phyloP scores from a whole-genome alignment of 2,797 vertebrate genomes.

The Merluccius polli region DNA sequence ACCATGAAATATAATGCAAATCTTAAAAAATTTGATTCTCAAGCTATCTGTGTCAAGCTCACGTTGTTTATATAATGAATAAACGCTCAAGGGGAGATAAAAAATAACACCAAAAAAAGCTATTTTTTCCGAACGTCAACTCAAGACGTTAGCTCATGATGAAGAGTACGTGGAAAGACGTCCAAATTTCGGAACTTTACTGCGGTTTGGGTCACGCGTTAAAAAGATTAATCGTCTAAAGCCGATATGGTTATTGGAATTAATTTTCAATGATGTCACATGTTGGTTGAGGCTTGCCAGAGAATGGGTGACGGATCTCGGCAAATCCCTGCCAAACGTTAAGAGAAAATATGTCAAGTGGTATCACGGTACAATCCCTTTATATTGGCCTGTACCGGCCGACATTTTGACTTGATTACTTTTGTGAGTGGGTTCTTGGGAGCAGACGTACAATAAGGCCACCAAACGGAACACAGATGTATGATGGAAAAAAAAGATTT shows the following conservation, averaged over 20 bases:
- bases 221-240: slow-evolving; percentile 35
- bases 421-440: neutral
- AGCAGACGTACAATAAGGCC: neutral
- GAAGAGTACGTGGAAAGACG: slow-evolving; percentile 21
- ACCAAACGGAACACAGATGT: slow-evolving; percentile 1
- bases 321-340: slow-evolving; percentile 30
- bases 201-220: slow-evolving; percentile 42
- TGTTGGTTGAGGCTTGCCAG: slow-evolving; percentile 38
- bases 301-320: slow-evolving; percentile 52
- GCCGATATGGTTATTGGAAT: slow-evolving; percentile 45
- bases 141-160: slow-evolving; percentile 50
- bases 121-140: slow-evolving; percentile 25
- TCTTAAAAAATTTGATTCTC: neutral
- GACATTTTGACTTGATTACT: neutral
- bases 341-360: slow-evolving; percentile 28
- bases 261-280: slow-evolving; percentile 61
- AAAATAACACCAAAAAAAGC: slow-evolving; percentile 28
- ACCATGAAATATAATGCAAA: slow-evolving; percentile 13
- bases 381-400: neutral
- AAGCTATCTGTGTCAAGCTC: neutral
- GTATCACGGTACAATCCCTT: neutral
- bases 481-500: neutral
- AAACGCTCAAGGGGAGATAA: slow-evolving; percentile 6
- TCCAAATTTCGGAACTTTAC: slow-evolving; percentile 54
- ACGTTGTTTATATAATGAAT: neutral